These are phyloP conservation scores for Helarctos malayanus DNA, from an alignment of 2,797 vertebrate genomes.

Conservation along the genomic window DNA sequence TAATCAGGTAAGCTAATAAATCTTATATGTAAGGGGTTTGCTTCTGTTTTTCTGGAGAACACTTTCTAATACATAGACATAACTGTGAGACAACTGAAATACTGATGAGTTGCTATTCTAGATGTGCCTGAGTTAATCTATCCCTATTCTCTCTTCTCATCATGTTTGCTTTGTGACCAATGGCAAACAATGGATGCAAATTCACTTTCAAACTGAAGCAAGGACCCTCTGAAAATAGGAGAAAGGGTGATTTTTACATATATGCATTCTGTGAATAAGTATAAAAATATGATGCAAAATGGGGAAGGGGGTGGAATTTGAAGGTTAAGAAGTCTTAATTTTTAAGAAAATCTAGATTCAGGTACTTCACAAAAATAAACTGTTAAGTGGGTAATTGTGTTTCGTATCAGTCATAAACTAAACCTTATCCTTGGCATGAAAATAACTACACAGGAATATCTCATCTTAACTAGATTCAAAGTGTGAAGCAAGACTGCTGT, in stretches of 20 bases:
- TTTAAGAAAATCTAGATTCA: background rate
- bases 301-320: background rate
- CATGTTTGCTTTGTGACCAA: background rate
- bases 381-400: background rate
- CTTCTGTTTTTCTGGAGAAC: background rate
- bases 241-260: background rate
- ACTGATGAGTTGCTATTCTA: background rate
- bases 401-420: slow-evolving; percentile 48
- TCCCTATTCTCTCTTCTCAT: background rate
- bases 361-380: background rate
- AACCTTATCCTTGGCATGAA: slow-evolving; percentile 43
- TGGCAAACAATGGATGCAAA: background rate
- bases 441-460: slow-evolving; percentile 30
- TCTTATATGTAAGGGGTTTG: background rate
- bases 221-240: background rate
- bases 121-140: background rate
- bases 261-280: background rate
- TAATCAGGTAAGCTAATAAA: background rate
- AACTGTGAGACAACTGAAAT: too few relatives aligned
- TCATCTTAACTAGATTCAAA: slow-evolving; percentile 72
- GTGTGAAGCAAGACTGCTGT: slow-evolving; percentile 57
- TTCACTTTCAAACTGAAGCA: background rate
- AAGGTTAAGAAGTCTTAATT: background rate
- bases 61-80: background rate
- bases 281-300: background rate